These are phyloP conservation scores for Nematolebias whitei DNA, from an alignment of 2,113 vertebrate genomes.

Conservation along the genomic window DNA sequence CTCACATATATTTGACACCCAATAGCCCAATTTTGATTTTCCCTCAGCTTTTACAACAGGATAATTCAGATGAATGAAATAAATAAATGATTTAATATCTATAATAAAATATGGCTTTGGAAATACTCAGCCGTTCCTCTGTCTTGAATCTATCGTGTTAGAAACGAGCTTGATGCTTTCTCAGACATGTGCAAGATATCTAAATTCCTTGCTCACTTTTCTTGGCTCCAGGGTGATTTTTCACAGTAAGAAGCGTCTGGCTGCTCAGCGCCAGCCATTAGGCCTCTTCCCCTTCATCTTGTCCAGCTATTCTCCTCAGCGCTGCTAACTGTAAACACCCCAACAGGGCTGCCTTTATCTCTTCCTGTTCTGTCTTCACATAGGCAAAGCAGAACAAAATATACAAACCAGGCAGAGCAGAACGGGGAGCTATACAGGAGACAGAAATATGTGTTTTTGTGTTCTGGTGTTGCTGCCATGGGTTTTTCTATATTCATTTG, in stretches of 20 bases:
- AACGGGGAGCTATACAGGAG: constrained; percentile 27
- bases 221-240: constrained; percentile 42
- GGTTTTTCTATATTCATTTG: constrained; percentile 5
- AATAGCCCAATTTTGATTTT: too few species aligned
- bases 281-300: constrained; percentile 62
- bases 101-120: too few species aligned
- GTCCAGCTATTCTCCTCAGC: constrained; percentile 67
- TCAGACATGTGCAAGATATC: not conserved
- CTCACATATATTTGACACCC: too few species aligned
- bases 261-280: constrained; percentile 45
- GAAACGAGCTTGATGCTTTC: not conserved
- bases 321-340: constrained; percentile 76
- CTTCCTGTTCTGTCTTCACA: constrained; percentile 76
- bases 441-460: constrained; percentile 20
- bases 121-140: not conserved
- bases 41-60: too few species aligned
- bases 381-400: constrained; percentile 58
- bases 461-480: not conserved
- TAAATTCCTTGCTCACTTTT: constrained; percentile 6
- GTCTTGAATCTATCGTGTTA: not conserved
- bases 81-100: too few species aligned
- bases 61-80: too few species aligned
- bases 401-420: constrained; percentile 37
- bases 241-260: constrained; percentile 36
- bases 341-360: constrained; percentile 70